Evolutionary conservation across 1,140 invertebrate species (phyloP), one percentile per base, ranked within the genome.

Genomic region (Idris sp.): DNA sequence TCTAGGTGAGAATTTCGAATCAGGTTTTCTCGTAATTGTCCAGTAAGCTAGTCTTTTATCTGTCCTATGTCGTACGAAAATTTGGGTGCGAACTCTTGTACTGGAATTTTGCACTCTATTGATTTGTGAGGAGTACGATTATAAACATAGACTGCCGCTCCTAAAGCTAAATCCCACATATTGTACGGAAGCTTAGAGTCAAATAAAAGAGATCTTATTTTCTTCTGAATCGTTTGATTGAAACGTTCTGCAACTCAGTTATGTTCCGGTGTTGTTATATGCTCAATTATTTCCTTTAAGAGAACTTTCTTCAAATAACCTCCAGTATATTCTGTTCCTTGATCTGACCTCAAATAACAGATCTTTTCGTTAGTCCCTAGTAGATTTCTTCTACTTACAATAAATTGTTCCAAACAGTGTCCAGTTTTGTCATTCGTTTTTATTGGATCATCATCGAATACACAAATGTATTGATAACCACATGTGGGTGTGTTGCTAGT

Each of bases 381-480:
- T 40, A 40, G 16, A 16, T 40, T 40, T 16, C 36, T 40, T 8
- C 13, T 16, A n/a, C 36, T 40, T 16, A 15, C 16, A 4, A 40
- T 40, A 16, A 40, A 40, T 16, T 2, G 9, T 15, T 40, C 36
- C 15, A 40, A n/a, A 16, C 36, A 40, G 3, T 40, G 36, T 15
- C 36, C 26, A 8, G 36, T 40, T 16, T 40, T 15, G n/a, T 16
- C 16, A 8, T 40, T 40, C 13, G 36, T 16, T 16, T 40, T 40
- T 15, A 40, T 40, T 8, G 36, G 36, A 40, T 43, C 40, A 8
- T 43, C 40, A 1, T n/a, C 10, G 26, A 43, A 43, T 2, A 43
- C 40, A 1, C 18, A 43, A 0, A 43, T n/a, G 8, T 43, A 43
- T 13, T 43, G 40, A 43, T 43, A 43, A 11, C 40, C 40, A n/a